Evolutionary conservation across 2,797 vertebrate species (phyloP), one percentile per base, ranked within the genome.

Genomic region (Loriculus beryllinus): DNA sequence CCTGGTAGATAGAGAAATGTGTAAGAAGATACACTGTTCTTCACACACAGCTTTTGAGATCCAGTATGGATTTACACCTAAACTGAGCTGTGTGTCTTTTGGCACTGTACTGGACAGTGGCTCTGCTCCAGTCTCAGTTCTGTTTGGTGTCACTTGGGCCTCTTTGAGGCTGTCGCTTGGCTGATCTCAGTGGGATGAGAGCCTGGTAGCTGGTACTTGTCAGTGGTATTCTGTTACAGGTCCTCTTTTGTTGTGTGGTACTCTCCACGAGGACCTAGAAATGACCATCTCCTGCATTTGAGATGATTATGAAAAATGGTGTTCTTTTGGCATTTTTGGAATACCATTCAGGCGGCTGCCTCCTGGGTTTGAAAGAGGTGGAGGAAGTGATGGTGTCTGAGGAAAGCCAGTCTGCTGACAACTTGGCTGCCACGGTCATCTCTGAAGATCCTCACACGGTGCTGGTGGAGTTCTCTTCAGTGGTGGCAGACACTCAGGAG

Each of bases 401-500:
- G 86, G 98, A 98, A 54, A 98, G 98, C 82, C 97, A 96, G 5
- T 94, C 98, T 0, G 96, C 96, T 6, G 98, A 98, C 81, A 96
- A 93, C 62, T 84, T 98, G 29, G 97, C 98, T 4, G 97, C 98
- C 6, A 93, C 98, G 0, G 98, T 99, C 13, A 97, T 99, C 12
- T 97, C 98, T 0, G 99, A 99, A 16, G 99, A 99, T 82, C 99
- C 99, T 12, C 99, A 99, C 19, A 98, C 99, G 0, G 98, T 99
- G 35, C 95, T 99, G 96, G 99, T 99, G 23, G 99, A 99, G 97
- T 99, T 99, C 64, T 99, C 99, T 3, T 99, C 99, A 0, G 98
- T 99, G 94, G 99, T 99, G 96, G 99, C 99, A 0, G 99, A 99
- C 94, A 99, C 99, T 31, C 99, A 99, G 97, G 99, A 99, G 88